phyloP scores from a whole-genome alignment of 2,797 vertebrate genomes.

The Cyclura pinguis region DNA sequence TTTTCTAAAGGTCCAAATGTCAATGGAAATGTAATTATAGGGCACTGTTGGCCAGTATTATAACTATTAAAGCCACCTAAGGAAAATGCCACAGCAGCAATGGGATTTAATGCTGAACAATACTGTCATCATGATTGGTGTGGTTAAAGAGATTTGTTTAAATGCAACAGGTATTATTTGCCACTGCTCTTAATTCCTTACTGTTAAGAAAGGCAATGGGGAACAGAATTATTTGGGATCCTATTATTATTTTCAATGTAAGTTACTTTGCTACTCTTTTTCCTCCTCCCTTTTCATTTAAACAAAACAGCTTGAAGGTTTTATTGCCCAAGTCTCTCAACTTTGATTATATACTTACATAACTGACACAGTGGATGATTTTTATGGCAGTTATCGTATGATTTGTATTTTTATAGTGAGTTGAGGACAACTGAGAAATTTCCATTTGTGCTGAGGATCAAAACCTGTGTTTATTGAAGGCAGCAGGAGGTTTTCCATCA shows the following conservation, averaged over 20 bases:
- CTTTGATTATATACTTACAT: slow-evolving; percentile 39
- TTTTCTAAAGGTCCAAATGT: slow-evolving; percentile 15
- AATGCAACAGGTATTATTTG: slow-evolving; percentile 19
- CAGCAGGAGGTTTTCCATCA: slow-evolving; percentile 70
- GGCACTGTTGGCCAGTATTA: slow-evolving; percentile 8
- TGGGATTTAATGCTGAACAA: slow-evolving; percentile 43
- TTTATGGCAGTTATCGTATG: slow-evolving; percentile 37
- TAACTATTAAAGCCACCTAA: slow-evolving; percentile 33
- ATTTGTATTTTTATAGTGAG: slow-evolving; percentile 36
- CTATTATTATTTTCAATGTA: slow-evolving; percentile 24
- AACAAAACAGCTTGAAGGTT: slow-evolving; percentile 3
- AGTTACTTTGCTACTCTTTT: slow-evolving; percentile 12
- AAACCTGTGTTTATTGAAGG: slow-evolving; percentile 63
- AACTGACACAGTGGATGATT: slow-evolving; percentile 42
- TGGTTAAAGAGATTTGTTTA: slow-evolving; percentile 49
- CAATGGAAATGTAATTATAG: slow-evolving; percentile 31
- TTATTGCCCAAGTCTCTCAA: slow-evolving; percentile 44
- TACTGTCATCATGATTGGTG: slow-evolving; percentile 6
- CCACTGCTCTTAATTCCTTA: slow-evolving; percentile 43
- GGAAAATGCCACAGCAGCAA: slow-evolving; percentile 15
- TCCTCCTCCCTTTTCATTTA: not conserved
- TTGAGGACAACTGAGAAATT: slow-evolving; percentile 48
- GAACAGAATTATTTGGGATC: slow-evolving; percentile 32
- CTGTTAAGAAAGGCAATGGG: slow-evolving; percentile 26
- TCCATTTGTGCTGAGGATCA: slow-evolving; percentile 52